phyloP scores from a whole-genome alignment of 2,113 vertebrate genomes.

The Pseudois nayaur region DNA sequence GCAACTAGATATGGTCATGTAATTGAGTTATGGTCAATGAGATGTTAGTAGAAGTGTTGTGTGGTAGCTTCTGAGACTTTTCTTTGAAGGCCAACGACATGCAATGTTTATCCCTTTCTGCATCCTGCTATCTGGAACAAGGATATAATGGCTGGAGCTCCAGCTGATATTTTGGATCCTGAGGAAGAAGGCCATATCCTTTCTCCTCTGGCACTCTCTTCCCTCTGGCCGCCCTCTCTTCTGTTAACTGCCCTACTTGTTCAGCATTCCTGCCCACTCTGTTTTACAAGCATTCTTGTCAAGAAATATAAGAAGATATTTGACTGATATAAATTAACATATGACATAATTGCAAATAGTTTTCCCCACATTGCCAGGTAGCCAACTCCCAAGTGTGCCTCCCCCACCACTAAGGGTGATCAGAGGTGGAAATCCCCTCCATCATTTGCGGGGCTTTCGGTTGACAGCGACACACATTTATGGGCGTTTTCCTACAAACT shows the following conservation, averaged over 20 bases:
- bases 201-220: background rate
- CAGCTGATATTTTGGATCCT: background rate
- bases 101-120: background rate
- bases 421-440: background rate
- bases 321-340: background rate
- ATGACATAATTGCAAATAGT: background rate
- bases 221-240: background rate
- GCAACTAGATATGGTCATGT: background rate
- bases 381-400: background rate
- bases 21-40: background rate
- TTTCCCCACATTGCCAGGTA: background rate
- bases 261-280: background rate
- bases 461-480: background rate
- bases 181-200: background rate
- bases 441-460: background rate
- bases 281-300: background rate
- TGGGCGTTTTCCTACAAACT: background rate
- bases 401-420: background rate
- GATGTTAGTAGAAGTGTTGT: background rate
- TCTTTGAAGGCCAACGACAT: background rate
- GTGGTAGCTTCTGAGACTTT: background rate
- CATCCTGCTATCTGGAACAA: background rate
- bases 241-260: background rate
- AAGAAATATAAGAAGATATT: background rate
- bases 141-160: background rate